Evolutionary conservation across 2,797 vertebrate genomes (phyloP).

Genomic region (Liparis tanakae): DNA sequence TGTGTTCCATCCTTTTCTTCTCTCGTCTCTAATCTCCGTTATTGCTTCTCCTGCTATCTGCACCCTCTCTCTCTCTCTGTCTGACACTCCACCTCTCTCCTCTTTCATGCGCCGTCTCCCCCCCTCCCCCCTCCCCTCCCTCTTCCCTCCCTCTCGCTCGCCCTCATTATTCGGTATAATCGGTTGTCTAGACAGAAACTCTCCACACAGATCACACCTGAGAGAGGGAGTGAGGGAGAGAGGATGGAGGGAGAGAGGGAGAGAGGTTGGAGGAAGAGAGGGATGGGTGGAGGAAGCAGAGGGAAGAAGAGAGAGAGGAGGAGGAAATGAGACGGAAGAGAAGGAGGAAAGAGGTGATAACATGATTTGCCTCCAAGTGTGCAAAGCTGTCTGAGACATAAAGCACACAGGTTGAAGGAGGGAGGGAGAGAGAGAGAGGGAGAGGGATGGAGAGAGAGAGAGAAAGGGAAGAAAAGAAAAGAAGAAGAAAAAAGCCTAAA

Average conservation of each 20-base stretch:
- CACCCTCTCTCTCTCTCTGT: conserved; percentile 20
- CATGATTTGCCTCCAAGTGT: conserved; percentile 51
- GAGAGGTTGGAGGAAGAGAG: conserved; percentile 20
- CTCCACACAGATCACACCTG: conserved; percentile 74
- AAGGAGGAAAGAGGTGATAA: conserved; percentile 42
- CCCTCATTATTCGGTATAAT: conserved; percentile 75
- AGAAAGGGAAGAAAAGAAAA: not conserved
- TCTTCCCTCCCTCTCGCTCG: conserved; percentile 10
- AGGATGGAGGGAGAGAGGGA: conserved; percentile 17
- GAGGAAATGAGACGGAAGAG: not conserved
- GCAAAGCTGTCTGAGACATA: conserved; percentile 46
- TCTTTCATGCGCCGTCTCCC: conserved; percentile 40
- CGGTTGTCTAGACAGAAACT: conserved; percentile 76
- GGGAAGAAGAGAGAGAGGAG: not conserved
- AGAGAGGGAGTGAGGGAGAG: conserved; percentile 43
- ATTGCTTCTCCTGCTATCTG: conserved; percentile 22
- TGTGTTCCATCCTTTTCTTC: conserved; percentile 11
- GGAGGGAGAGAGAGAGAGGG: not conserved
- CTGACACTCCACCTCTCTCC: conserved; percentile 49
- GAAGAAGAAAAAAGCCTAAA: conserved; percentile 18
- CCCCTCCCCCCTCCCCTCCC: not conserved
- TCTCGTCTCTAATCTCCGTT: conserved; percentile 9
- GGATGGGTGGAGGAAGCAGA: conserved; percentile 25
- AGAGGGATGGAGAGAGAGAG: not conserved
- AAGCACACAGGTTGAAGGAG: conserved; percentile 20